Conservation (phyloP, 2,113 vertebrate genomes). For the Lasiurus borealis region DNA sequence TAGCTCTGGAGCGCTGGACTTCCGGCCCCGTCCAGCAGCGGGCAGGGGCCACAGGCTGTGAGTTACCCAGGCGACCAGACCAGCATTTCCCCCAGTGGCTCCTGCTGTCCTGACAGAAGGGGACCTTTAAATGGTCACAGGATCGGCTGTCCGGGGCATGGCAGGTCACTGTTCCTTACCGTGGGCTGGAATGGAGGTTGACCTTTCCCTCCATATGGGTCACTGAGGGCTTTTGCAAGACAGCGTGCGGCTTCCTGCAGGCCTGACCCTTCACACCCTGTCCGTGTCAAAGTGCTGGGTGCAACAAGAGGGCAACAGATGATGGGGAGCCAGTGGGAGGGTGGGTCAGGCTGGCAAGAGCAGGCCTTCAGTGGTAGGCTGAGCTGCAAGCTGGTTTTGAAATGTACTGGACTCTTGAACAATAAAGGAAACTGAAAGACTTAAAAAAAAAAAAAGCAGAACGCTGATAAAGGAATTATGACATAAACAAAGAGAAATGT, state of each 20-base stretch:
- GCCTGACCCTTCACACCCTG: background rate
- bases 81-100: background rate
- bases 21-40: background rate
- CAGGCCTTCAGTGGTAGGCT: background rate
- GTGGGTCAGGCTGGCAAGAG: background rate
- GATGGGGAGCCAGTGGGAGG: background rate
- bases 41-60: background rate
- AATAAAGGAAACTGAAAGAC: constrained; percentile 44
- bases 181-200: background rate
- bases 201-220: background rate
- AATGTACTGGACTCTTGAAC: constrained; percentile 42
- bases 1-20: constrained; percentile 30
- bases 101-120: background rate
- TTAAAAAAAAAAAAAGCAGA: background rate
- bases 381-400: constrained; percentile 25
- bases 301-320: background rate
- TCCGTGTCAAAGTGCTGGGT: background rate
- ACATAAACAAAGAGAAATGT: constrained; percentile 52
- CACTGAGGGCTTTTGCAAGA: constrained; percentile 31
- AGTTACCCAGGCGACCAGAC: constrained; percentile 31
- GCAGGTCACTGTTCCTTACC: background rate
- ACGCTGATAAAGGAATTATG: constrained; percentile 67
- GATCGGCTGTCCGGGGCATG: background rate
- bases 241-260: background rate
- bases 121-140: background rate